Base-by-base conservation (phyloP, 2,797 vertebrate species). In the Gephyroberyx darwinii region DNA sequence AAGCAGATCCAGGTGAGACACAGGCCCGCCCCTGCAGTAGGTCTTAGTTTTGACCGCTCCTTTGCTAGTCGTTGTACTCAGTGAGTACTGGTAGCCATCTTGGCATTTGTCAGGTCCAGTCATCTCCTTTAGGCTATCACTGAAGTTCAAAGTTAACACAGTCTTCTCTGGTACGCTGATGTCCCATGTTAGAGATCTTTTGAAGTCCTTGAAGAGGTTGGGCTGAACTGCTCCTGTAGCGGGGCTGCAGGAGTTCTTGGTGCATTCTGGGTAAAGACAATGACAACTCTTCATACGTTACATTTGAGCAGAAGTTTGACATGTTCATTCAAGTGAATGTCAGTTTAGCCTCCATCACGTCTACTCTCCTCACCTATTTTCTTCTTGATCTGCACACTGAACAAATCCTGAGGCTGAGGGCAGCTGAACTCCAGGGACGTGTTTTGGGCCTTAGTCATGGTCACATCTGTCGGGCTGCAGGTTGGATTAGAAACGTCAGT, bases 111-210 rank as follows among this genome's bases (percentile, higher is more conserved):
- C 84, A 47, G 51, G 26, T 5, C 0, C 60, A 5, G 77, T 41
- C 5, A 65, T 47, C 33, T 74, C 77, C 53, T 76, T 81, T 20
- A 91, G 66, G 31, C 78, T 84, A 2, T 14, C 55, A 8, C 88
- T n/a, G 81, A 98, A 96, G 33, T 89, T 92, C 60, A 99, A 72
- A 12, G 93, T 93, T 5, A 97, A 85, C 0, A 74, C 65, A 1
- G 84, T 88, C 48, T 39, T 73, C 0, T 74, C 4, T 0, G 83
- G 80, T 14, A 90, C 69, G 80, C 65, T 92, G 43, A 97, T 86
- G 0, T 95, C 90, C 97, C 96, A 98, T 31, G 26, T 78, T 12
- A 95, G 89, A 20, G 90, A 94, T 75, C 92, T 93, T 78, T 92
- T 92, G 77, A 99, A 96, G 60, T 84, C 80, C 68, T 90, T 90